Percentiles rank a stretch among this genome's conserved stretches.
Evolutionary conservation across 2,113 vertebrate species (phyloP).

Genomic region (Numida meleagris): DNA sequence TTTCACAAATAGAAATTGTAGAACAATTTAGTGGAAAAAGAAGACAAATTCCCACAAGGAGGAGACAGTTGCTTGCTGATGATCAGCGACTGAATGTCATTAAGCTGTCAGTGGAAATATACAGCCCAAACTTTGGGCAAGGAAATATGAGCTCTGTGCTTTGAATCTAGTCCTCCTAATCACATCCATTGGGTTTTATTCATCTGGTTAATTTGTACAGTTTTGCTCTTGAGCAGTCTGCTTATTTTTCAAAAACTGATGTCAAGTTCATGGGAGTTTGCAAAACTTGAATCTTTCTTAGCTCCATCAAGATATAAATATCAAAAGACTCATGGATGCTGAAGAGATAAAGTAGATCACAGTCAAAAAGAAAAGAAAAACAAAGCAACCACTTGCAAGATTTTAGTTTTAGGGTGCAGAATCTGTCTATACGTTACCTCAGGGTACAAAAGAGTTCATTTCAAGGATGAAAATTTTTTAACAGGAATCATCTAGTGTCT

Average conservation of each 20-base stretch:
- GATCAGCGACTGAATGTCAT: background rate
- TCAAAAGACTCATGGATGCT: background rate
- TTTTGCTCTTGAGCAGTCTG: background rate
- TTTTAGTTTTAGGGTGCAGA: background rate
- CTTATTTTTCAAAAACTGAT: background rate
- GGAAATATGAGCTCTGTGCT: background rate
- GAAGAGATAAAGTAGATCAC: background rate
- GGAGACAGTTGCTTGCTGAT: slow-evolving; percentile 22
- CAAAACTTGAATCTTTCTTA: background rate
- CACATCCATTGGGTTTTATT: background rate
- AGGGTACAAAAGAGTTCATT: background rate
- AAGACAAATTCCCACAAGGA: slow-evolving; percentile 24
- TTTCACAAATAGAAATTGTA: background rate
- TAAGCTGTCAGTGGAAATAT: background rate
- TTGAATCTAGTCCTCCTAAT: background rate
- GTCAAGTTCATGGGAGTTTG: background rate
- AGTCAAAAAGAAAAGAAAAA: background rate
- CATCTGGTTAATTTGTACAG: background rate
- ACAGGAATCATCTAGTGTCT: background rate
- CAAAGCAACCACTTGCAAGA: background rate
- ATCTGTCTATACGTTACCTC: accelerated
- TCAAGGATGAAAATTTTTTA: background rate
- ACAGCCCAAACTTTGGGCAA: background rate
- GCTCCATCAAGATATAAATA: background rate
- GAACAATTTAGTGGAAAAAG: background rate